Base-by-base conservation (phyloP, 2,797 vertebrate species). In the Heterohyrax brucei region DNA sequence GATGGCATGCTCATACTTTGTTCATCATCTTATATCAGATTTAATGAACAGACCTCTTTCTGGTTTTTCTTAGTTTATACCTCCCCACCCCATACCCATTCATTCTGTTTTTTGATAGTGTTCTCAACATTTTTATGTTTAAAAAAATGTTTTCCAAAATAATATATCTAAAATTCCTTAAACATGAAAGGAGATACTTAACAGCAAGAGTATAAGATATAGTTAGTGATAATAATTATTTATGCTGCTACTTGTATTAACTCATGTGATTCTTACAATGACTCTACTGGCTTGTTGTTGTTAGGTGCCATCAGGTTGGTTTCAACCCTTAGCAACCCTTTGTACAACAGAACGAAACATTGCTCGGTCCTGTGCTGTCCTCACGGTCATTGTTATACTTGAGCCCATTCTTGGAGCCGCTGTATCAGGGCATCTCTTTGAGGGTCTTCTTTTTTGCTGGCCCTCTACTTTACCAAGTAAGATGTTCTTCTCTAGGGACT, bases 161-260 rank as follows among this genome's bases (percentile, higher is more conserved):
- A 5, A 76, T 76, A 14, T 2, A 28, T 48, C 75, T 76, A 48
- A 76, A 48, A 76, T 48, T 48, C 24, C 75, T 28, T 28, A 48
- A 76, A 48, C 44, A 76, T 48, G 28, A 76, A 26, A 76, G 21
- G 44, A 48, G 46, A 76, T 26, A 76, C 12, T 76, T 76, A 76
- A 70, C 33, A 70, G 16, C 68, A 70, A 33, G 18, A 10, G 48
- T 48, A 48, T 48, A 76, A 76, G 22, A 76, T 48, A 16, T 48
- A 14, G 22, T 73, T 87, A 73, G 46, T 85, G 64, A 77, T 95
- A n/a, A 62, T 77, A 50, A 13, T 84, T 73, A 66, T 78, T 85
- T 46, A 7, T 56, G 7, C 50, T 87, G 30, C 61, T 84, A 12
- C 87, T 92, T 53, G 3, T 48, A 10, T 92, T 89, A 95, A 72